Evolutionary conservation across 2,797 vertebrate species (phyloP).

Genomic region (Chrysocyon brachyurus): DNA sequence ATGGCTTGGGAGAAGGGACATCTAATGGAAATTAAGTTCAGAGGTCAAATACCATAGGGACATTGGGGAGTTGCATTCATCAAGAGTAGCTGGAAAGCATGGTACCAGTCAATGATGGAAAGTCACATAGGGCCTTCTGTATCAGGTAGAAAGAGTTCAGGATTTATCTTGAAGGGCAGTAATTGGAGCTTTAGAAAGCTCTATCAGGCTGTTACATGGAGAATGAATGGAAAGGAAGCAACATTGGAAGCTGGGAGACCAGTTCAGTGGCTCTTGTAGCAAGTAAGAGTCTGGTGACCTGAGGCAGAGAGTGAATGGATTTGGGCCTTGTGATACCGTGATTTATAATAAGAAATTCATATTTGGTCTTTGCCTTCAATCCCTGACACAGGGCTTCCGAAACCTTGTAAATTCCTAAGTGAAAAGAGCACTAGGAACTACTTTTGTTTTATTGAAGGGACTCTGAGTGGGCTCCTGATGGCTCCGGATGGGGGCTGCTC

Average conservation of each 20-base stretch:
- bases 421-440: background rate
- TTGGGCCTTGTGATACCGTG: background rate
- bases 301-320: background rate
- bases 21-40: background rate
- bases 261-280: background rate
- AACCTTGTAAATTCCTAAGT: background rate
- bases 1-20: background rate
- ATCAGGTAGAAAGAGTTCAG: background rate
- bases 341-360: background rate
- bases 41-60: background rate
- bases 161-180: background rate
- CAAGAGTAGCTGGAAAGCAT: background rate
- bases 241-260: background rate
- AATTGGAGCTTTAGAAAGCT: background rate
- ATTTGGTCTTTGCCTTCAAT: background rate
- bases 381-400: background rate
- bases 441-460: background rate
- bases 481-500: background rate
- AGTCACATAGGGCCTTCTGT: background rate
- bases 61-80: background rate
- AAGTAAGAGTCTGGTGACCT: background rate
- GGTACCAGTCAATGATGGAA: background rate
- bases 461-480: background rate
- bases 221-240: background rate
- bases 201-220: background rate